These are phyloP conservation scores for Equus przewalskii DNA, from an alignment of 2,113 vertebrate genomes.

Conservation along the genomic window DNA sequence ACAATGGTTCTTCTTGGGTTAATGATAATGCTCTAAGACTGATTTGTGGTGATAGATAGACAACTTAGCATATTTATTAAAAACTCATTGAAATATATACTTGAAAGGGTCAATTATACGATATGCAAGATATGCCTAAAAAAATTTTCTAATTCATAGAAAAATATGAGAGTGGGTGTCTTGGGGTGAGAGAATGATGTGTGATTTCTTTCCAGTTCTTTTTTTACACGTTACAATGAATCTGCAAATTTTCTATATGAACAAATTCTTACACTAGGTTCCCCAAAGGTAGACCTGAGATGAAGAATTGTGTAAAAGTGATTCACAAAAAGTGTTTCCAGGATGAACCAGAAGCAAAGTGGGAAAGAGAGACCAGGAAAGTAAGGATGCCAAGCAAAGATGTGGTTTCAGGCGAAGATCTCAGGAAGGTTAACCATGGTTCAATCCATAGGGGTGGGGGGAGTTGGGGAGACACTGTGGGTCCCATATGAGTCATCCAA, in stretches of 20 bases:
- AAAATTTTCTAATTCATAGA: not conserved
- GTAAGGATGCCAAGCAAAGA: not conserved
- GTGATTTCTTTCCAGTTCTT: not conserved
- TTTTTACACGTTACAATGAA: not conserved
- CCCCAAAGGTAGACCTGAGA: not conserved
- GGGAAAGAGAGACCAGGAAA: not conserved
- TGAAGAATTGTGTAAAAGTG: not conserved
- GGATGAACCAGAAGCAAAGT: not conserved
- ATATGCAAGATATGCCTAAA: not conserved
- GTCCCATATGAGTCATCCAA: not conserved
- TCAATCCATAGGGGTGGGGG: not conserved
- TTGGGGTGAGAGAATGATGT: not conserved
- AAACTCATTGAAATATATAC: not conserved
- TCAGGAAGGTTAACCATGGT: not conserved
- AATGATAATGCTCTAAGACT: not conserved
- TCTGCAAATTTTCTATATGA: not conserved
- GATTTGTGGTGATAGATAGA: not conserved
- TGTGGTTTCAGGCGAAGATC: not conserved
- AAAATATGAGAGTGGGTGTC: not conserved
- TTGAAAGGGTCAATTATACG: not conserved
- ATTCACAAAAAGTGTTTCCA: not conserved
- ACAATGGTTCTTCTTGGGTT: not conserved
- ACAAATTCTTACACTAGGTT: not conserved
- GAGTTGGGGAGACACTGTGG: not conserved
- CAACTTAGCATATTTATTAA: not conserved